Conservation (phyloP, 2,888 invertebrate species). For the Drosophila leonis region DNA sequence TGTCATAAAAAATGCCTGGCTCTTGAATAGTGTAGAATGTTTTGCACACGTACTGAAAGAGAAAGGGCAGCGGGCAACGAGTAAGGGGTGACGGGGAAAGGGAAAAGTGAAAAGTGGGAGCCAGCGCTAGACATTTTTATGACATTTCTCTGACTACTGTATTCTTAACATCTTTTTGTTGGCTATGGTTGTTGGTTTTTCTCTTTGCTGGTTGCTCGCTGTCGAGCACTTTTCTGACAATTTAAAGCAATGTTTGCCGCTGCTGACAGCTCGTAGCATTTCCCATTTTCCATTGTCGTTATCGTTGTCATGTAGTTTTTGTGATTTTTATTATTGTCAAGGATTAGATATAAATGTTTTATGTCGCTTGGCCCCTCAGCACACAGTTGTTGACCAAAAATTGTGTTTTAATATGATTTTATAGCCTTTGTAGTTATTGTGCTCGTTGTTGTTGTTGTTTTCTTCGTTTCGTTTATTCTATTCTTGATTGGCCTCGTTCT, state of each 20-base stretch:
- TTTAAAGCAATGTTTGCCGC: constrained; percentile 76
- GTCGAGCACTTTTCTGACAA: constrained; percentile 72
- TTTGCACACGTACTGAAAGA: constrained; percentile 68
- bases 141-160: constrained; percentile 76
- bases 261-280: constrained; percentile 68
- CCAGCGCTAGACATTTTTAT: constrained; percentile 67
- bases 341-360: constrained; percentile 83
- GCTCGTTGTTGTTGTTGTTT: constrained; percentile 13
- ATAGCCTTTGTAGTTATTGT: constrained; percentile 60
- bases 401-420: constrained; percentile 82
- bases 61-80: constrained; percentile 8
- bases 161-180: constrained; percentile 41
- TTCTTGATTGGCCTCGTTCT: constrained; percentile 64
- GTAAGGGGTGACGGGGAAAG: neutral
- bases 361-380: constrained; percentile 35
- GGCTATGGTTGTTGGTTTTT: constrained; percentile 20
- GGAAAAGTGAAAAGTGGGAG: constrained; percentile 44
- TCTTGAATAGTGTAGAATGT: constrained; percentile 56
- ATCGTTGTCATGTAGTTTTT: constrained; percentile 68
- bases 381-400: constrained; percentile 59
- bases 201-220: constrained; percentile 11
- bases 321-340: constrained; percentile 81
- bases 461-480: constrained; percentile 5
- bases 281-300: constrained; percentile 45
- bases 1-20: constrained; percentile 72